Percentiles rank a stretch among this genome's conserved stretches.
These are phyloP conservation scores for Muricea muricata DNA, from an alignment of 92 coral and sea anemone genomes.

Conservation along the genomic window DNA sequence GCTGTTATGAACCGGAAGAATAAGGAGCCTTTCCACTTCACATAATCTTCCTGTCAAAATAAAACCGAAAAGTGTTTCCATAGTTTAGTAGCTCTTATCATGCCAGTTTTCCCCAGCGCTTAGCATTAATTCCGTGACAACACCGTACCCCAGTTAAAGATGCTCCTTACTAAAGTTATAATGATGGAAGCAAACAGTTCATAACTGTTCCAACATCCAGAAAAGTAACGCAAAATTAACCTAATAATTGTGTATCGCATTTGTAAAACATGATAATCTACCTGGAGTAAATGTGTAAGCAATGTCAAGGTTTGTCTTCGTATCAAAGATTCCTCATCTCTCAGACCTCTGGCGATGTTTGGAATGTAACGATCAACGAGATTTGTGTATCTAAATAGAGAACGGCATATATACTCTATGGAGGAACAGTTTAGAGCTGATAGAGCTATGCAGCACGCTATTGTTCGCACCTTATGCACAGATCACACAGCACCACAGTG, in stretches of 20 bases:
- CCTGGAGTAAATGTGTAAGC: slow-evolving; percentile 96
- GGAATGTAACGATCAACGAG: slow-evolving; percentile 96
- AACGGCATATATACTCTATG: too few relatives aligned
- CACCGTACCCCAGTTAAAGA: too few relatives aligned
- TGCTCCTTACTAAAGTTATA: too few relatives aligned
- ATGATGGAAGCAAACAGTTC: not conserved
- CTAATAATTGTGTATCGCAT: too few relatives aligned
- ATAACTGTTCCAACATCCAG: too few relatives aligned
- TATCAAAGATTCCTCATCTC: slow-evolving; percentile 86
- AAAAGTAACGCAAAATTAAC: not conserved
- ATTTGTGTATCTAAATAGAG: slow-evolving; percentile 79
- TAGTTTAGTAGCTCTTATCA: too few relatives aligned
- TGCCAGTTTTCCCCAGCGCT: too few relatives aligned
- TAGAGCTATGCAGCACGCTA: too few relatives aligned
- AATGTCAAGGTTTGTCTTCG: slow-evolving; percentile 92
- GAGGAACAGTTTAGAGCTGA: too few relatives aligned
- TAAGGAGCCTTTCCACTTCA: slow-evolving; percentile 96
- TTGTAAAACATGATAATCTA: too few relatives aligned
- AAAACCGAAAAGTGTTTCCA: not conserved
- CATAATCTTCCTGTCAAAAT: slow-evolving; percentile 83
- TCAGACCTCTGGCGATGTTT: slow-evolving; percentile 91
- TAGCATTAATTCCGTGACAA: too few relatives aligned
- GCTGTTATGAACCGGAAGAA: slow-evolving; percentile 94
- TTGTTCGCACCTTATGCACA: slow-evolving; percentile 82
- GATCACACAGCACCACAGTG: slow-evolving; percentile 93